Evolutionary conservation across 2,888 invertebrate genomes (phyloP), one percentile per base, ranked within the genome.

Genomic region (Platypus cylindrus): DNA sequence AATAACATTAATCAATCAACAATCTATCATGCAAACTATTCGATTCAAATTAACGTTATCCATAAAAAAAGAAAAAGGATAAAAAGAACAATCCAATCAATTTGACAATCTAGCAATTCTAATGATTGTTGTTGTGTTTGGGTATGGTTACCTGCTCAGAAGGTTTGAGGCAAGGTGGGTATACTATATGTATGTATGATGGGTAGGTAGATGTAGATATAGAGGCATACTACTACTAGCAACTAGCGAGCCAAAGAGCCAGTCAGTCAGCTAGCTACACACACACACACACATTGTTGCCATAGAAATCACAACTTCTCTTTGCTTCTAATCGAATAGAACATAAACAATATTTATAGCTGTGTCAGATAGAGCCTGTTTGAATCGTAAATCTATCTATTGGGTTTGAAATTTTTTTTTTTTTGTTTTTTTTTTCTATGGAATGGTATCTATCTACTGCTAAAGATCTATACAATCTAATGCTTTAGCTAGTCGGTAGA

Each of bases 271-370:
- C n/a, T n/a, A n/a, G n/a, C n/a, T n/a, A n/a, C n/a, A n/a, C n/a
- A n/a, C n/a, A n/a, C n/a, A n/a, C n/a, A n/a, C 7, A 29, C 24
- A 33, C 40, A 17, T 17, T 18, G 40, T 40, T 40, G 40, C 40
- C 40, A 35, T 37, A 37, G 34, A 31, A 23, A 32, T 36, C 28
- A 26, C 32, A 39, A 32, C 41, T 34, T 40, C 40, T 36, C 40
- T 40, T 40, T 34, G 28, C 34, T 44, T 40, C 39, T 41, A 37
- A 37, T 35, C 41, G 37, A 36, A 35, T 34, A 30, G 37, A 60
- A 60, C 60, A 60, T 61, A 61, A 61, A 61, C 60, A 60, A 60
- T 62, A 62, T 62, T 62, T 62, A 62, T 60, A 60, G 58, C 53
- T 54, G 50, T 58, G 61, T 61, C 62, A 62, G 59, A 53, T 56